Conservation (phyloP, 2,888 invertebrate genomes). For the Therioaphis trifolii region DNA sequence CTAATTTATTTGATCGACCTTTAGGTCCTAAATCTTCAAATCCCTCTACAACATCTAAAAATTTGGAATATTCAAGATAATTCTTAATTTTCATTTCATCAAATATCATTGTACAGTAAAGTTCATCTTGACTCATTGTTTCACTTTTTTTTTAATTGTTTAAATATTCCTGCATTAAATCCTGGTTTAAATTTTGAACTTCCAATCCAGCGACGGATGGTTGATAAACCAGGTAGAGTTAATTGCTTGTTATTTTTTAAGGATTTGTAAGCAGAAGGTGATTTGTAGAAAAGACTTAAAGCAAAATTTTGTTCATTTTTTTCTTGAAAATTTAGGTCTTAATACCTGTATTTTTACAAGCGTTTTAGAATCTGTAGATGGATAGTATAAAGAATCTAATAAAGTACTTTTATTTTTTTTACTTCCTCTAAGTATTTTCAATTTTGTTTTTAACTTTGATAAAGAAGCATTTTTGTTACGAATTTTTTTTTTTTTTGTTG, state of each 20-base stretch:
- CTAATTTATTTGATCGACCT: constrained; percentile 63
- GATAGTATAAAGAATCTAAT: constrained; percentile 18
- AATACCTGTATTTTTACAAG: background rate
- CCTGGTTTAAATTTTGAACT: constrained; percentile 9
- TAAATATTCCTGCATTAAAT: constrained; percentile 7
- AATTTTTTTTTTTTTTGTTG: no score
- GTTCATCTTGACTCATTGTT: constrained; percentile 6
- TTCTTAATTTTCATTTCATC: constrained; percentile 32
- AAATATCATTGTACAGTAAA: constrained; percentile 18
- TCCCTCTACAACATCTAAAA: constrained; percentile 63
- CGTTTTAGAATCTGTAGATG: constrained; percentile 33
- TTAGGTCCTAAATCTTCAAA: constrained; percentile 65
- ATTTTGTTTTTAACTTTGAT: no score
- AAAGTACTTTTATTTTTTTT: no score
- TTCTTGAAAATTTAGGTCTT: background rate
- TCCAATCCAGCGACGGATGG: background rate
- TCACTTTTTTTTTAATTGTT: constrained; percentile 8
- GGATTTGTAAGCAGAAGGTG: no score
- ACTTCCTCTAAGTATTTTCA: no score
- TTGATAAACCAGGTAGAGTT: background rate
- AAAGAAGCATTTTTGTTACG: no score
- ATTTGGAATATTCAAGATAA: constrained; percentile 62
- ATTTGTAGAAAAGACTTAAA: no score
- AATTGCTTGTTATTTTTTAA: background rate
- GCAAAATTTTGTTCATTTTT: background rate